Percentiles rank a stretch among this genome's conserved stretches.
Conservation (phyloP, 1,140 invertebrate species). For the Drosophila eugracilis region DNA sequence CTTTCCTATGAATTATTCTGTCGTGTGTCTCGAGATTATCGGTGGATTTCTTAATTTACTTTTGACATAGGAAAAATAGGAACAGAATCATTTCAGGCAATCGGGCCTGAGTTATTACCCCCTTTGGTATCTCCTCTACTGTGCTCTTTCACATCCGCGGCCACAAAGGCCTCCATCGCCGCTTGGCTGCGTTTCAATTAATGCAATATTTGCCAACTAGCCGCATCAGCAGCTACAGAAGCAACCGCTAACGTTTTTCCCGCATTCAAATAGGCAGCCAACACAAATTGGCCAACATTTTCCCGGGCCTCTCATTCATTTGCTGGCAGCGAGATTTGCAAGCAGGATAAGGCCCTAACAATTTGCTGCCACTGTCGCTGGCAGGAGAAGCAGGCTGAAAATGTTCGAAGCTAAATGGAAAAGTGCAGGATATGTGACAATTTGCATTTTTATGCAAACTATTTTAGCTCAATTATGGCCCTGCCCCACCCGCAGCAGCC, state of each 20-base stretch:
- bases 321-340: conserved; percentile 19
- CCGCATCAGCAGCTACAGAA: conserved; percentile 41
- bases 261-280: conserved; percentile 51
- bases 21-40: conserved; percentile 13
- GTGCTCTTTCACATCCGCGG: conserved; percentile 1
- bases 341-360: conserved; percentile 39
- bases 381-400: conserved; percentile 50
- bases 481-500: conserved; percentile 2
- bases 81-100: no score
- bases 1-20: conserved; percentile 11
- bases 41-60: conserved; percentile 31
- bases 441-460: conserved; percentile 81
- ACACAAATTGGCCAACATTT: conserved; percentile 70
- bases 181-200: conserved; percentile 74
- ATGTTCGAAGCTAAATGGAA: conserved; percentile 73
- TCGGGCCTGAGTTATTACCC: not conserved
- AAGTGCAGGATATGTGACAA: conserved; percentile 80
- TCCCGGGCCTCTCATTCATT: conserved; percentile 42
- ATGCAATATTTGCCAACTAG: conserved; percentile 57
- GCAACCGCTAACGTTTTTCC: conserved; percentile 46
- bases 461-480: conserved; percentile 75
- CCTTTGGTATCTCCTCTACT: no score
- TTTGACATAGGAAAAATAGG: conserved; percentile 15
- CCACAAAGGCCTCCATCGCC: conserved; percentile 28
- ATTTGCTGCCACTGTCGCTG: conserved; percentile 32